Evolutionary conservation across 2,888 invertebrate genomes (phyloP).

Genomic region (Ichneumoninae sp.): DNA sequence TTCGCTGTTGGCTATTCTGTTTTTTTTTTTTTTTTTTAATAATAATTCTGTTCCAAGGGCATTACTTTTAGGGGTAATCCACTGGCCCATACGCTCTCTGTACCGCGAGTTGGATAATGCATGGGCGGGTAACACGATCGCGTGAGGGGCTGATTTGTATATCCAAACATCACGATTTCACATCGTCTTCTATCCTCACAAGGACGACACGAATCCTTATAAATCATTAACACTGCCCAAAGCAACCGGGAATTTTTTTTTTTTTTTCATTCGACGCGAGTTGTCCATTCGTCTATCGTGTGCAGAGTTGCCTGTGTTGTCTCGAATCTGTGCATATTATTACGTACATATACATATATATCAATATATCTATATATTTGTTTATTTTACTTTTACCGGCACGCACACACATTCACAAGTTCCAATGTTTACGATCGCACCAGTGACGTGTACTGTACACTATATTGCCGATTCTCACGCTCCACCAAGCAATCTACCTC

Average conservation of each 20-base stretch:
- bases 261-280: slow-evolving; percentile 13
- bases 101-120: slow-evolving; percentile 39
- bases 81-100: not conserved
- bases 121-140: slow-evolving; percentile 54
- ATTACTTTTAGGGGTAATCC: not conserved
- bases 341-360: not conserved
- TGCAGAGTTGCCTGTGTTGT: slow-evolving; percentile 52
- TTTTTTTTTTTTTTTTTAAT: not conserved
- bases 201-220: slow-evolving; percentile 54
- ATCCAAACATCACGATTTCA: slow-evolving; percentile 51
- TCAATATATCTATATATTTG: not conserved
- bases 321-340: slow-evolving; percentile 27
- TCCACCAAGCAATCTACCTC: slow-evolving; percentile 43
- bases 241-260: slow-evolving; percentile 27
- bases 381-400: slow-evolving; percentile 37
- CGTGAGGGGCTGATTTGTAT: slow-evolving; percentile 55
- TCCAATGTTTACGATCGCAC: slow-evolving; percentile 35
- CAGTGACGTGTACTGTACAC: slow-evolving; percentile 11
- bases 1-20: not conserved
- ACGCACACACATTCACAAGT: slow-evolving; percentile 47
- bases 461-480: slow-evolving; percentile 34
- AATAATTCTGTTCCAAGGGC: not conserved
- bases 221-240: slow-evolving; percentile 45
- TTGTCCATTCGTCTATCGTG: not conserved
- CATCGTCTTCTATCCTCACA: slow-evolving; percentile 43